These are phyloP conservation scores for Gymnothorax javanicus DNA, from an alignment of 2,797 vertebrate genomes.

Conservation along the genomic window DNA sequence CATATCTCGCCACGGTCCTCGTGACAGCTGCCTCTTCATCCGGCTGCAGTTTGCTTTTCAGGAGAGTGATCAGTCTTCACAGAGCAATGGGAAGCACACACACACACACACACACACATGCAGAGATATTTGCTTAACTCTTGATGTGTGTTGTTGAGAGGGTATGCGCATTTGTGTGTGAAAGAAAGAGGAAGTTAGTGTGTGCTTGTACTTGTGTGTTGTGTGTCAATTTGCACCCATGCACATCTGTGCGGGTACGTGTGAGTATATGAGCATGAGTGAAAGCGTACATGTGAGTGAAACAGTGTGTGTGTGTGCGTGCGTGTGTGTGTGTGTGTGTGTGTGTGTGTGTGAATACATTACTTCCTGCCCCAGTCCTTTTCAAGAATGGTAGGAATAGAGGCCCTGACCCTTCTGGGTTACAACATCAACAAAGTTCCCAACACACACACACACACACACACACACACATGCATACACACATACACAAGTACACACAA, in stretches of 20 bases:
- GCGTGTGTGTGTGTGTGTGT: too few relatives aligned
- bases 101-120: conserved; percentile 14
- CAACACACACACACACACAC: not conserved
- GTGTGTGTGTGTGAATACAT: too few relatives aligned
- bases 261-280: too few relatives aligned
- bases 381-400: conserved; percentile 42
- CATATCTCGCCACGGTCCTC: not conserved
- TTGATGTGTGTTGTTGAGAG: not conserved
- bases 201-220: too few relatives aligned
- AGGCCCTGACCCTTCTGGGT: conserved; percentile 13
- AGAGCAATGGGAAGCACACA: not conserved
- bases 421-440: too few relatives aligned
- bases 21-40: not conserved
- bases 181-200: too few relatives aligned
- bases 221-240: too few relatives aligned
- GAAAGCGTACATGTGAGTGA: not conserved
- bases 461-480: not conserved
- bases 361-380: conserved; percentile 29
- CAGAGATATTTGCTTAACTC: not conserved
- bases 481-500: not conserved
- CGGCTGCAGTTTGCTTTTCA: not conserved
- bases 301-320: not conserved
- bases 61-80: not conserved
- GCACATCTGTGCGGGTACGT: too few relatives aligned
- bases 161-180: too few relatives aligned